Base-by-base conservation (phyloP, 1,140 invertebrate genomes). In the Lasaia peninsularis region DNA sequence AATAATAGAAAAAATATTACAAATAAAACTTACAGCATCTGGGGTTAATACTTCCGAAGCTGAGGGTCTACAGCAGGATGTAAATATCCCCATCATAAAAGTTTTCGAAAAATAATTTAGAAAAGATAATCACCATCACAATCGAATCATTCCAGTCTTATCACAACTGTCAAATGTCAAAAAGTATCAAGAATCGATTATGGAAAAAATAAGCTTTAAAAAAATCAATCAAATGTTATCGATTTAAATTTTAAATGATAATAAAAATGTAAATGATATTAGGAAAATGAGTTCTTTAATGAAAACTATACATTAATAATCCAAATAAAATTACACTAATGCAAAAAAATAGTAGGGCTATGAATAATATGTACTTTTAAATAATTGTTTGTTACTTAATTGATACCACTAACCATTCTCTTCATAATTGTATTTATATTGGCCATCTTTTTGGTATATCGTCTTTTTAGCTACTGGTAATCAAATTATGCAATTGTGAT, bases 11-110 rank as follows among this genome's bases (percentile, higher is more conserved):
- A 32, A 33, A 48, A 53, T 32, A 40, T 34, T 9, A 34, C 14
- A 20, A 2, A 40, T 1, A 10, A 60, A 67, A 88, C 78, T 88
- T 86, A 90, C 88, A 66, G 78, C 71, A 69, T 90, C 88, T 56
- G 86, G 86, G 60, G 85, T 88, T 20, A 85, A 59, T 8, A 85
- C 71, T 12, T 89, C 82, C 28, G 82, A 63, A 18, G 88, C 80
- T 52, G 86, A 86, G 54, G 86, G 86, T 63, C 61, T 86, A 73
- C 87, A 88, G 65, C 88, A 90, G 12, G 88, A 90, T 31, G 72
- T 75, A 63, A 88, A 77, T 58, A 89, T 72, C 34, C 86, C 86
- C 88, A 90, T 90, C 70, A 65, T 78, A 54, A 51, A 12, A 31
- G 1, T 28, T 24, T 55, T 44, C 31, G 40, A 16, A 11, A 55